Percentiles rank a stretch among this genome's conserved stretches.
These are phyloP conservation scores for Enteromius viviparus DNA, from an alignment of 2,797 vertebrate genomes.

Conservation along the genomic window DNA sequence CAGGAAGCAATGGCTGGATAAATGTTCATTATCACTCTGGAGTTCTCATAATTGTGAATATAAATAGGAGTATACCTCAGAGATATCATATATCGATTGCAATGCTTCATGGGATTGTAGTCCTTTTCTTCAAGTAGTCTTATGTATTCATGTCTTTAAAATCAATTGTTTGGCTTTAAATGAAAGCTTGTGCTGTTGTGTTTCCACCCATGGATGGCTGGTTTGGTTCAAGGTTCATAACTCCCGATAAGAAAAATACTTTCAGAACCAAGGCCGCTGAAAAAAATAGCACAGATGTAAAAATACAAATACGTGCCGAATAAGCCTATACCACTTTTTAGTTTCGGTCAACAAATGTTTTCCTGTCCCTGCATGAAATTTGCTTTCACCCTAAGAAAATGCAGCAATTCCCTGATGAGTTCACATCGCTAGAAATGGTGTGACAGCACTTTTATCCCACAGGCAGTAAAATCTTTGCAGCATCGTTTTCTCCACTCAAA, in stretches of 20 bases:
- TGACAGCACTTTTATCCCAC: constrained; percentile 58
- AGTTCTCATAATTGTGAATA: too few species aligned
- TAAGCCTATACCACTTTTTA: neutral
- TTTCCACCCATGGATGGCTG: neutral
- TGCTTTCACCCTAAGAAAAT: constrained; percentile 17
- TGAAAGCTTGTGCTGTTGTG: neutral
- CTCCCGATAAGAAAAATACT: neutral
- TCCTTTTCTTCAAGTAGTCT: neutral
- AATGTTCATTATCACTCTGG: too few species aligned
- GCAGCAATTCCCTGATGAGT: constrained; percentile 38
- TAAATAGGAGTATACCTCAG: too few species aligned
- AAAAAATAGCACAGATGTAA: neutral
- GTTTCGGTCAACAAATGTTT: constrained; percentile 11
- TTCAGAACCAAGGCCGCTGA: neutral
- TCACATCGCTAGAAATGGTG: constrained; percentile 35
- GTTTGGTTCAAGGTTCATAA: neutral
- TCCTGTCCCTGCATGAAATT: neutral
- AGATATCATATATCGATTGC: neutral
- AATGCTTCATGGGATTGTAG: neutral
- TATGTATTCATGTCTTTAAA: neutral
- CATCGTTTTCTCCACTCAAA: constrained; percentile 46
- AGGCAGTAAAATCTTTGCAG: constrained; percentile 52
- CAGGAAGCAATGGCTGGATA: too few species aligned
- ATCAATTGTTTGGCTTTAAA: neutral
- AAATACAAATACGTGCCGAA: neutral